These are phyloP conservation scores for Trichogramma pretiosum DNA, from an alignment of 1,140 invertebrate species.

Conservation along the genomic window DNA sequence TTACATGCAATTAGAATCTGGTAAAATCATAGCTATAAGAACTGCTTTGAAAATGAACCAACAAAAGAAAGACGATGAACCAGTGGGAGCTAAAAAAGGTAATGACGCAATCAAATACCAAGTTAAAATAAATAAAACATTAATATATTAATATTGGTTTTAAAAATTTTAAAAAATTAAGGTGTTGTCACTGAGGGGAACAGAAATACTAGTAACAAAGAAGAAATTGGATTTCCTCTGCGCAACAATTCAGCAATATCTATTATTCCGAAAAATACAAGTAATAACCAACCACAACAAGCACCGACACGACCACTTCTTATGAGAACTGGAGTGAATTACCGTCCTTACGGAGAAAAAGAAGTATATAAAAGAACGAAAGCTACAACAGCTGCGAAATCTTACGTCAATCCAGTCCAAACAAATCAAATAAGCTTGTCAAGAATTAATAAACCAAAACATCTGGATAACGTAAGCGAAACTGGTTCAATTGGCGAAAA, in stretches of 20 bases:
- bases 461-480: constrained; percentile 35
- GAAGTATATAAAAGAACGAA: constrained; percentile 35
- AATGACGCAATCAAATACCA: constrained; percentile 19
- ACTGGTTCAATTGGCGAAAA: constrained; percentile 38
- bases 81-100: constrained; percentile 47
- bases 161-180: too few species aligned
- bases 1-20: constrained; percentile 88
- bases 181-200: too few species aligned
- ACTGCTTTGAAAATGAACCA: constrained; percentile 65
- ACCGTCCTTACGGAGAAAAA: constrained; percentile 36
- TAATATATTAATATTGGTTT: not conserved
- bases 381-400: constrained; percentile 36
- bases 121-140: not conserved
- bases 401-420: constrained; percentile 33
- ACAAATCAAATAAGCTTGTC: constrained; percentile 39
- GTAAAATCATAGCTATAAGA: constrained; percentile 93
- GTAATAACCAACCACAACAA: constrained; percentile 6
- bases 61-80: constrained; percentile 52
- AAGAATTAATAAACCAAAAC: constrained; percentile 34
- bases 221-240: constrained; percentile 48
- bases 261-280: constrained; percentile 51
- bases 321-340: constrained; percentile 32
- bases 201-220: constrained; percentile 42
- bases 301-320: constrained; percentile 12
- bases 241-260: constrained; percentile 61